These are phyloP conservation scores for Molorchus minor DNA, from an alignment of 2,888 invertebrate genomes.

Conservation along the genomic window DNA sequence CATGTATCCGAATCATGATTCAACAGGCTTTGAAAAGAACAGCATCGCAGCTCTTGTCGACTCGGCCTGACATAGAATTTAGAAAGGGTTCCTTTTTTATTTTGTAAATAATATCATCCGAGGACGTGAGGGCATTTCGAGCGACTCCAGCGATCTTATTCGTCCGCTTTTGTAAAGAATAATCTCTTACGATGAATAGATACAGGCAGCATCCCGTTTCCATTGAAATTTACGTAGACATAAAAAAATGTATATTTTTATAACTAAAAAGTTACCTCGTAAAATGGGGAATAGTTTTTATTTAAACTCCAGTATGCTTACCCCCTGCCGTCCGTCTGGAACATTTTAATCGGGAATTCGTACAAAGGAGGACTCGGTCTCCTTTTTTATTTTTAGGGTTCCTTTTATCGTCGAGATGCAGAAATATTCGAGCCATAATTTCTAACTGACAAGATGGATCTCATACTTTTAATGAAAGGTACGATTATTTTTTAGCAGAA, in stretches of 20 bases:
- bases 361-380: slow-evolving; percentile 34
- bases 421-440: slow-evolving; percentile 1
- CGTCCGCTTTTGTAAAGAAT: slow-evolving; percentile 49
- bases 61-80: slow-evolving; percentile 41
- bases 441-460: slow-evolving; percentile 13
- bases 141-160: slow-evolving; percentile 46
- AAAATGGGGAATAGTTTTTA: slow-evolving; percentile 28
- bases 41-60: slow-evolving; percentile 20
- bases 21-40: slow-evolving; percentile 42
- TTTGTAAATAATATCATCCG: slow-evolving; percentile 49
- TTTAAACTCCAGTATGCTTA: slow-evolving; percentile 26
- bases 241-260: slow-evolving; percentile 36
- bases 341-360: slow-evolving; percentile 33
- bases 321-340: slow-evolving; percentile 22
- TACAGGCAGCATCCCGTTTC: slow-evolving; percentile 41
- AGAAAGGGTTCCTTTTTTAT: slow-evolving; percentile 44
- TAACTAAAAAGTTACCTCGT: slow-evolving; percentile 33
- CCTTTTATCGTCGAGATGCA: slow-evolving; percentile 3
- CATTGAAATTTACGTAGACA: slow-evolving; percentile 36
- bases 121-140: slow-evolving; percentile 50
- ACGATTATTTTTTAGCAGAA: neutral
- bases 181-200: slow-evolving; percentile 42
- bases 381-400: slow-evolving; percentile 30
- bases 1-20: slow-evolving; percentile 44
- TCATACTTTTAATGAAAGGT: neutral